A percentile compares a stretch with the other conserved stretches of the same genome.
phyloP scores from a whole-genome alignment of 2,888 invertebrate genomes.

The Lithophane socia region DNA sequence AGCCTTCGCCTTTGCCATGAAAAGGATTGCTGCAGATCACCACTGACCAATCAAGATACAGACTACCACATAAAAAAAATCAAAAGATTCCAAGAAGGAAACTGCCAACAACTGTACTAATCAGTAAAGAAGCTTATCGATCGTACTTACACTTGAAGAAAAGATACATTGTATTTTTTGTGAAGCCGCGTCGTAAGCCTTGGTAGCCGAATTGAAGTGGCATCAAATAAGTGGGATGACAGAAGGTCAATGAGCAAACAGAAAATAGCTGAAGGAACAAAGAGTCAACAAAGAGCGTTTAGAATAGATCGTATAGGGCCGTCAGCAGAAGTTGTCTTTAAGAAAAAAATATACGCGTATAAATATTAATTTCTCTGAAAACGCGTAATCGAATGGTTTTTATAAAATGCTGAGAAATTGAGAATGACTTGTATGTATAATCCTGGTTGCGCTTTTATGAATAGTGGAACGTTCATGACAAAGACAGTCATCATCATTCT shows the following conservation, averaged over 20 bases:
- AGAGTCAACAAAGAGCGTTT: not conserved
- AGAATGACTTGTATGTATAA: too few species aligned
- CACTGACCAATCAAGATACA: not conserved
- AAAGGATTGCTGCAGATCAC: not conserved
- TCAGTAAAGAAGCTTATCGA: slow-evolving; percentile 41
- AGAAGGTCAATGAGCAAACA: slow-evolving; percentile 38
- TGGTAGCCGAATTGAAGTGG: slow-evolving; percentile 57
- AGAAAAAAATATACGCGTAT: not conserved
- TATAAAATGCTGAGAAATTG: too few species aligned
- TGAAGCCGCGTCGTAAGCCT: slow-evolving; percentile 45
- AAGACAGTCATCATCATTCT: too few species aligned
- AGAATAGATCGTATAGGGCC: not conserved
- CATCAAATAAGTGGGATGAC: slow-evolving; percentile 1
- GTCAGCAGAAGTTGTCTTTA: not conserved
- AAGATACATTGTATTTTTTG: slow-evolving; percentile 59
- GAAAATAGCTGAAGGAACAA: not conserved
- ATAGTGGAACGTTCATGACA: too few species aligned
- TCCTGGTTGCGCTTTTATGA: too few species aligned
- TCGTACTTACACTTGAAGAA: slow-evolving; percentile 37
- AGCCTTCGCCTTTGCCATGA: not conserved
- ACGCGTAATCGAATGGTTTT: not conserved
- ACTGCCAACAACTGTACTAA: slow-evolving; percentile 28
- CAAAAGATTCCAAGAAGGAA: slow-evolving; percentile 2
- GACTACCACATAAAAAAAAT: not conserved
- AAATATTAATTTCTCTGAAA: not conserved